phyloP scores from a whole-genome alignment of 2,888 invertebrate genomes.

The Lasioglossum oenotherae region DNA sequence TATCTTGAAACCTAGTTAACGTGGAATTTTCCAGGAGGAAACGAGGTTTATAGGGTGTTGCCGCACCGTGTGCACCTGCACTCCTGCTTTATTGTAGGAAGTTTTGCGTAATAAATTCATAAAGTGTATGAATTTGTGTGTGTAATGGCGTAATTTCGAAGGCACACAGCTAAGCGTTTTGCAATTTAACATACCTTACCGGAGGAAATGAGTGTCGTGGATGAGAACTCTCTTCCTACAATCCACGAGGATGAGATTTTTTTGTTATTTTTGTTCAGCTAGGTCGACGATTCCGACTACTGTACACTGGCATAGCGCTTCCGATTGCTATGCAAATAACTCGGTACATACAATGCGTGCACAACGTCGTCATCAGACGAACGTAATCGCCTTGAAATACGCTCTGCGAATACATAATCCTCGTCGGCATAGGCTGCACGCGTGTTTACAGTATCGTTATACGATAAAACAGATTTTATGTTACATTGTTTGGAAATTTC shows the following conservation, averaged over 20 bases:
- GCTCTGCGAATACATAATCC: slow-evolving; percentile 58
- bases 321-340: slow-evolving; percentile 58
- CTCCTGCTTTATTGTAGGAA: neutral
- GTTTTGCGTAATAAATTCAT: slow-evolving; percentile 3
- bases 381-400: slow-evolving; percentile 66
- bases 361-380: slow-evolving; percentile 60
- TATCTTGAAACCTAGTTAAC: neutral
- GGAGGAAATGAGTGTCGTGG: neutral
- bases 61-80: neutral
- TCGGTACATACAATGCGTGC: slow-evolving; percentile 26
- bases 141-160: neutral
- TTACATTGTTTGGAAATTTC: neutral
- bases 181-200: neutral
- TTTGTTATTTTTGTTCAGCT: neutral
- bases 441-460: neutral
- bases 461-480: neutral
- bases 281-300: neutral
- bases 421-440: neutral
- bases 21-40: neutral
- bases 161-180: neutral
- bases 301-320: slow-evolving; percentile 22
- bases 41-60: neutral
- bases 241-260: neutral
- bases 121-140: neutral
- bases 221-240: neutral